Base-by-base conservation (phyloP, 2,113 vertebrate genomes). In the Hiodon tergisus region DNA sequence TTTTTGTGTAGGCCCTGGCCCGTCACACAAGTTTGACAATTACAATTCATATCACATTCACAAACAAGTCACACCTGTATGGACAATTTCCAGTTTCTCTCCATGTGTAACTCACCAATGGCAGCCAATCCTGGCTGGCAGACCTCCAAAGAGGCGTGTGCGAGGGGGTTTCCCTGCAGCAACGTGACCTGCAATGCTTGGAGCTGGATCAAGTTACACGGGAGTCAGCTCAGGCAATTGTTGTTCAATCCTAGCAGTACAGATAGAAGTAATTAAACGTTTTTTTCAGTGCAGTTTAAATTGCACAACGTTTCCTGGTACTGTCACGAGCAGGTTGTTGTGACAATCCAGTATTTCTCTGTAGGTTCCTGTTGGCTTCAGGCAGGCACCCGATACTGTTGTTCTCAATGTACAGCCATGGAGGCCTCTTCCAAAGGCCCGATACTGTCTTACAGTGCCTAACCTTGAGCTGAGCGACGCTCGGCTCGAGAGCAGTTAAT, bases 331-430 rank as follows among this genome's bases (percentile, higher is more conserved):
- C 51, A 76, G 78, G 47, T 88, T 89, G 73, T 87, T 82, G 51
- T 14, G 57, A 58, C 83, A 87, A 31, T 89, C 83, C 3, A 86
- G 79, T 73, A 86, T 74, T 79, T 86, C 72, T 80, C 63, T 74
- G 78, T 74, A 91, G 54, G 1, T 62, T 80, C 3, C 87, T 50
- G 4, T 89, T 79, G 47, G 84, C 72, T 50, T 17, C 0, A 0
- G 88, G 88, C 59, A 90, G 83, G 57, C 74, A 48, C 59, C 87
- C 81, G 54, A 90, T 75, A 31, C 48, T 6, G 55, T 91, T 92
- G 76, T 89, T 87, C 63, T 91, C 88, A 17, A 87, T 17, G 9
- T 90, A 76, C 58, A 91, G 78, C 67, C 90, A 11, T 17, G 3
- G 8, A 63, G 5, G 3, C 16, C 61, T 17, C 16, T 31, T 17